These are phyloP conservation scores for Noctua janthe DNA, from an alignment of 2,888 invertebrate genomes.

Conservation along the genomic window DNA sequence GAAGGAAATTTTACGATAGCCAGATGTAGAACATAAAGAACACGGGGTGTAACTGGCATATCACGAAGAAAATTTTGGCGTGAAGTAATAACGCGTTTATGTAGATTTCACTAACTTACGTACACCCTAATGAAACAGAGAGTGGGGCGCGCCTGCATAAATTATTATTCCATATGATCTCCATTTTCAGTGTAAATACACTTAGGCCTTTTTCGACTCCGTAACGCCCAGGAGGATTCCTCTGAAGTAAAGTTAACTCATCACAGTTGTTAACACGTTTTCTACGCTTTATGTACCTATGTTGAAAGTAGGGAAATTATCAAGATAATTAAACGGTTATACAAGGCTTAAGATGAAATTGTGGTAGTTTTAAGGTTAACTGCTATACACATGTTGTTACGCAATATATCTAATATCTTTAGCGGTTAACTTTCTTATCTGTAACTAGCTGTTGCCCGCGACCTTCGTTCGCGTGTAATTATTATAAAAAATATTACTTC, in stretches of 20 bases:
- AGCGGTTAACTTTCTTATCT: neutral
- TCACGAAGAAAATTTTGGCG: constrained; percentile 75
- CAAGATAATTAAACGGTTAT: constrained; percentile 37
- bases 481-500: too few species aligned
- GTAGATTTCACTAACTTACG: constrained; percentile 83
- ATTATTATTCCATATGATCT: constrained; percentile 81
- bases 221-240: constrained; percentile 71
- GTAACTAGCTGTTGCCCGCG: neutral
- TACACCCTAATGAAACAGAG: constrained; percentile 82
- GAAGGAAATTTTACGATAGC: constrained; percentile 70
- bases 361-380: neutral
- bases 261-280: constrained; percentile 71
- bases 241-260: constrained; percentile 75
- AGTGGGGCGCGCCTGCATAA: constrained; percentile 80
- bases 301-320: constrained; percentile 34
- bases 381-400: neutral
- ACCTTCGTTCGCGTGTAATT: too few species aligned
- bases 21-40: constrained; percentile 66
- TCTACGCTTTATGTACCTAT: constrained; percentile 54
- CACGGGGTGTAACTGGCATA: constrained; percentile 58
- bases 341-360: constrained; percentile 1
- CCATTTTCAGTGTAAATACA: constrained; percentile 68
- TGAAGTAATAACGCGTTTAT: constrained; percentile 83
- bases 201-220: constrained; percentile 73
- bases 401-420: neutral